phyloP scores from a whole-genome alignment of 2,797 vertebrate genomes.

The Phoxinus dragarum region DNA sequence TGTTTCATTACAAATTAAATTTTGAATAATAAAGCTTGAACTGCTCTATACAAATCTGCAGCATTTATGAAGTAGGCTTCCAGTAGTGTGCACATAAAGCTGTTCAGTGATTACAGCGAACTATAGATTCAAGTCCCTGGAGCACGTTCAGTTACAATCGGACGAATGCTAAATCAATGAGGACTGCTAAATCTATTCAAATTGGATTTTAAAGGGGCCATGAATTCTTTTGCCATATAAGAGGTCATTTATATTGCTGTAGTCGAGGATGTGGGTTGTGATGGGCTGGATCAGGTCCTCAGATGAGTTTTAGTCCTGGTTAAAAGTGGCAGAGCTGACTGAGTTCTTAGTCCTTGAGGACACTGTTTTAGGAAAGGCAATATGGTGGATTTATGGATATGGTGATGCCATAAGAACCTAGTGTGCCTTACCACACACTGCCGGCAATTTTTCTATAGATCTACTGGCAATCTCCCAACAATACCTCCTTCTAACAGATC shows the following conservation, averaged over 20 bases:
- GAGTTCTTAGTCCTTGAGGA: neutral
- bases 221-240: neutral
- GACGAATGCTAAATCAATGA: neutral
- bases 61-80: neutral
- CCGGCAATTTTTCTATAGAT: neutral
- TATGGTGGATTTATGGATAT: neutral
- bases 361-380: neutral
- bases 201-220: neutral
- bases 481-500: neutral
- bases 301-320: neutral
- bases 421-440: neutral
- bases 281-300: neutral
- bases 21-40: neutral
- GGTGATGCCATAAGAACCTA: neutral
- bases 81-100: neutral
- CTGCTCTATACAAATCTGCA: neutral
- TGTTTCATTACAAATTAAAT: neutral
- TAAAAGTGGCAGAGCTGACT: neutral
- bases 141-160: neutral
- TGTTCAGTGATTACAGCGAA: constrained; percentile 17
- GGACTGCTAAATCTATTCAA: neutral
- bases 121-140: constrained; percentile 3
- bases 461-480: neutral
- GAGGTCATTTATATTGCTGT: neutral
- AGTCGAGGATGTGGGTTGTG: neutral